Percentiles rank a stretch among this genome's conserved stretches.
These are phyloP conservation scores for Stenchaetothrips biformis DNA, from an alignment of 2,888 invertebrate species.

Conservation along the genomic window DNA sequence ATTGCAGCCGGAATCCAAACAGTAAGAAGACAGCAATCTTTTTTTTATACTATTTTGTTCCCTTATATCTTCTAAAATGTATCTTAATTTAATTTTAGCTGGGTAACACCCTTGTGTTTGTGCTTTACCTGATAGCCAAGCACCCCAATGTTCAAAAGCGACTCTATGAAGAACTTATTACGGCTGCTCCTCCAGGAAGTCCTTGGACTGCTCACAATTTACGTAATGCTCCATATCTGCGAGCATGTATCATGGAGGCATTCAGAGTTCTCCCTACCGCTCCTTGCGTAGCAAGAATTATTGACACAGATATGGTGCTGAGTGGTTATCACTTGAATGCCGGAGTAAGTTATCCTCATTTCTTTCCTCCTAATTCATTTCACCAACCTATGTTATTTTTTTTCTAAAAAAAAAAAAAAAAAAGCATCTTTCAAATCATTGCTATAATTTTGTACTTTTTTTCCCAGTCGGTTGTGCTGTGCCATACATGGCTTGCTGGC, in stretches of 20 bases:
- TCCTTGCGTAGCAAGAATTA: slow-evolving; percentile 69
- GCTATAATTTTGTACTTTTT: slow-evolving; percentile 37
- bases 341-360: slow-evolving; percentile 55
- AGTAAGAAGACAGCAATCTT: slow-evolving; percentile 48
- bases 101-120: slow-evolving; percentile 74
- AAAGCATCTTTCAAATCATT: background rate
- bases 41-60: slow-evolving; percentile 28
- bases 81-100: slow-evolving; percentile 51
- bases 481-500: slow-evolving; percentile 80
- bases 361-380: background rate
- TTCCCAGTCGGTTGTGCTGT: slow-evolving; percentile 65
- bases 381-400: background rate
- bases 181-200: slow-evolving; percentile 52
- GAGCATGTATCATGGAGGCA: slow-evolving; percentile 72
- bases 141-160: slow-evolving; percentile 61
- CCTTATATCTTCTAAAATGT: background rate
- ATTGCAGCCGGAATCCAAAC: slow-evolving; percentile 84
- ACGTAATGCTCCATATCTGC: slow-evolving; percentile 64
- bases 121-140: slow-evolving; percentile 67
- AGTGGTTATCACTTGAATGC: slow-evolving; percentile 62
- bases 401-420: background rate
- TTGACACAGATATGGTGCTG: slow-evolving; percentile 65
- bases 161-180: slow-evolving; percentile 60
- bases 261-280: slow-evolving; percentile 71
- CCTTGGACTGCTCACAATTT: slow-evolving; percentile 56